phyloP scores from a whole-genome alignment of 2,888 invertebrate genomes.

The Amiota communis region DNA sequence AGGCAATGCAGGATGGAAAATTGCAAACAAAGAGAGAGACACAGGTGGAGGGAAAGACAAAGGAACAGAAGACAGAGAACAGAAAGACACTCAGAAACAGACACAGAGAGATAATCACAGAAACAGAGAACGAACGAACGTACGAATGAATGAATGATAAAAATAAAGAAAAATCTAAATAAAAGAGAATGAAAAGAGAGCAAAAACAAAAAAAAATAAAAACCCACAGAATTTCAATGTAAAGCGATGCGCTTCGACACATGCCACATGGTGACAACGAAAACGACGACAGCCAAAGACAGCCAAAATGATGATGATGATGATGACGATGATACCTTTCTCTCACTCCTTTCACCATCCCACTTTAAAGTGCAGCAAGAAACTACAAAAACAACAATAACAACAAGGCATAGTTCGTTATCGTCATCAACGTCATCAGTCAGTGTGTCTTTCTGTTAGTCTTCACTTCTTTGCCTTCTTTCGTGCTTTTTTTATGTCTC shows the following conservation, averaged over 20 bases:
- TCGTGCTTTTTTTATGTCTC: too few species aligned
- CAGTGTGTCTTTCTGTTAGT: too few species aligned
- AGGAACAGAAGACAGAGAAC: not conserved
- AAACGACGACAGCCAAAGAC: not conserved
- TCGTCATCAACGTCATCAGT: not conserved
- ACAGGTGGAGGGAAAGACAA: not conserved
- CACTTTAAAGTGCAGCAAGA: not conserved
- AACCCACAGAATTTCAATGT: too few species aligned
- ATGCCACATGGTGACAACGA: constrained; percentile 1
- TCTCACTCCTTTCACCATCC: not conserved
- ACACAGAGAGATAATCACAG: not conserved
- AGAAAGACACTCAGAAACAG: not conserved
- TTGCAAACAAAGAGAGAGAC: not conserved
- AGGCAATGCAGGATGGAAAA: constrained; percentile 8
- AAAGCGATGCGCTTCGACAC: not conserved
- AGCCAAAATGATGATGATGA: not conserved
- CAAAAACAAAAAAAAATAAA: too few species aligned
- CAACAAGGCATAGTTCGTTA: not conserved
- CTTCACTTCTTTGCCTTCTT: too few species aligned
- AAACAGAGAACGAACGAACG: too few species aligned
- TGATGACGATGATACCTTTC: too few species aligned
- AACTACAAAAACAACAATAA: constrained; percentile 11
- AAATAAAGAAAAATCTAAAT: too few species aligned
- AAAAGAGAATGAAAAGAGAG: too few species aligned
- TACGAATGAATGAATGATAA: too few species aligned